phyloP scores from a whole-genome alignment of 2,797 vertebrate species.

The Manis pentadactyla region DNA sequence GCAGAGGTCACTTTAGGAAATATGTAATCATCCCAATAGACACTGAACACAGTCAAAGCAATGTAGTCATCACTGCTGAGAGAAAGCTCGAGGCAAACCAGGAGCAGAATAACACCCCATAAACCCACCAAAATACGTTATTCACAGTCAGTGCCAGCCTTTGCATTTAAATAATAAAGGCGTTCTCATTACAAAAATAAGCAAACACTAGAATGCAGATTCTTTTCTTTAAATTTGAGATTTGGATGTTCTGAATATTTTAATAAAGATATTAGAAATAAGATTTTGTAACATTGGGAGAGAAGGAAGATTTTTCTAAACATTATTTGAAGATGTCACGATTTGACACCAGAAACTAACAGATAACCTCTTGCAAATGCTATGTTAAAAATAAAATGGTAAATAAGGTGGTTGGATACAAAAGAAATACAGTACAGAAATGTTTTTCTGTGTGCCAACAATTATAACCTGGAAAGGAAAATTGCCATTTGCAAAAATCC shows the following conservation, averaged over 20 bases:
- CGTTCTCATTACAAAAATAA: not conserved
- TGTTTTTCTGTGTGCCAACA: not conserved
- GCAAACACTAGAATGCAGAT: not conserved
- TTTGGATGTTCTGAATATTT: not conserved
- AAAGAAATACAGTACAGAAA: conserved; percentile 27
- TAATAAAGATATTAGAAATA: not conserved
- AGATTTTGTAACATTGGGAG: not conserved
- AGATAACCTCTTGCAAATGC: not conserved
- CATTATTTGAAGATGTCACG: not conserved
- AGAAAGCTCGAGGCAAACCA: not conserved
- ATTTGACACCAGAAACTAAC: not conserved
- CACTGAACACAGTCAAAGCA: not conserved
- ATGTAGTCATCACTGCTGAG: not conserved
- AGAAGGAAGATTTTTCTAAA: not conserved
- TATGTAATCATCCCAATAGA: not conserved
- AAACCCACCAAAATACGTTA: not conserved
- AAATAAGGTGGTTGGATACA: not conserved
- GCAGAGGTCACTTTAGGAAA: not conserved
- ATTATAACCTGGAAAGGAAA: not conserved
- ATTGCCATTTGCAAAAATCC: not conserved
- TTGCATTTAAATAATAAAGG: not conserved
- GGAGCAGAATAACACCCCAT: not conserved
- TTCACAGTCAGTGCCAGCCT: not conserved
- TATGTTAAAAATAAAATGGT: not conserved
- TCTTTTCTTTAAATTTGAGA: not conserved